Base-by-base conservation (phyloP, 2,888 invertebrate species). In the Sepioteuthis lessoniana region DNA sequence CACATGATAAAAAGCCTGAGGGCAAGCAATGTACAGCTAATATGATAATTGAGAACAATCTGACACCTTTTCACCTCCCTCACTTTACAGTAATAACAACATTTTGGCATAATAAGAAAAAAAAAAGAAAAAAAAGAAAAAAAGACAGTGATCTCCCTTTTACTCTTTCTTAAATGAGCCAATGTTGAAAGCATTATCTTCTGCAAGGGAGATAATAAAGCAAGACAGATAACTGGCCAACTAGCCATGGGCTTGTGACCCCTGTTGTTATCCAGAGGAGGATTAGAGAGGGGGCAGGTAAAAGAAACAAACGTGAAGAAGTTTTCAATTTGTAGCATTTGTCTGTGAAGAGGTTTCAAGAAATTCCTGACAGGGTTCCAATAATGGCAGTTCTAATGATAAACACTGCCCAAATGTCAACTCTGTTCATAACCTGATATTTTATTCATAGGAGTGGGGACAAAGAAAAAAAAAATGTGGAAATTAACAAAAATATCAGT, bases 41-140 rank as follows among this genome's bases (percentile, higher is more conserved):
- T n/a, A 76, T n/a, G n/a, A 76, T 76, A 76, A 76, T 76, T 16
- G n/a, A n/a, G n/a, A 76, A 76, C n/a, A 76, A 76, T 76, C 76
- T 76, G 76, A 76, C 76, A n/a, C 76, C n/a, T 76, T 76, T 76
- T 76, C 31, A 76, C 8, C 31, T 3, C n/a, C 31, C 13, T 13
- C 3, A 76, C 76, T 76, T 76, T 35, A n/a, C 16, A 76, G n/a
- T 13, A 76, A 76, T 76, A 76, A 76, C 16, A 76, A 76, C n/a
- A 76, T n/a, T 55, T 55, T 55, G 25, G 25, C 55, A 2, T 55
- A 35, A 76, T 1, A 76, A 76, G 10, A 25, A 16, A n/a, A 76
- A 2, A 76, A 5, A 19, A 28, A 76, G 31, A 76, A 31, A 8
- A n/a, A 31, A 31, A 31, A 76, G 7, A 28, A 31, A 76, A 31